Percentiles rank a stretch among this genome's conserved stretches.
Evolutionary conservation across 2,797 vertebrate species (phyloP).

Genomic region (Linurgus olivaceus): DNA sequence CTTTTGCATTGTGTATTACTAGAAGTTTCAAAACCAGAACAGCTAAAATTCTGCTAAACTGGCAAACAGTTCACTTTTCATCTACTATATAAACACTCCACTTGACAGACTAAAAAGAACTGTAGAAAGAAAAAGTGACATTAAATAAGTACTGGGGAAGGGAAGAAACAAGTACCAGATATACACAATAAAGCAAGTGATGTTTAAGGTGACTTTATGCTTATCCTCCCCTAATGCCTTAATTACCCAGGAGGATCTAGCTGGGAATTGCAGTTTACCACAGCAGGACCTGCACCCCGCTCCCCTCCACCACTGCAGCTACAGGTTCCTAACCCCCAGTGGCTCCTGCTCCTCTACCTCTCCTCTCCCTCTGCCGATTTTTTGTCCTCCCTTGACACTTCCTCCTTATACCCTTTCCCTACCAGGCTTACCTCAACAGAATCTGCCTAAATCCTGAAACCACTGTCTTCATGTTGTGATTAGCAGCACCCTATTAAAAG

Average conservation of each 20-base stretch:
- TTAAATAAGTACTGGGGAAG: not conserved
- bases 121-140: not conserved
- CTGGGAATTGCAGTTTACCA: not conserved
- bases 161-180: not conserved
- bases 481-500: not conserved
- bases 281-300: accelerated
- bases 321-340: not conserved
- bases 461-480: not conserved
- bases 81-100: not conserved
- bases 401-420: accelerated
- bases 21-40: not conserved
- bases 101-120: not conserved
- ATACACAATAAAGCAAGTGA: not conserved
- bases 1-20: not conserved
- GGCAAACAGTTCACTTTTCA: not conserved
- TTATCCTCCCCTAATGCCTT: not conserved
- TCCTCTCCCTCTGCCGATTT: not conserved
- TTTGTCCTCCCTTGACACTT: not conserved
- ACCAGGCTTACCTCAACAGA: not conserved
- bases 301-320: not conserved
- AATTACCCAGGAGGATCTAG: not conserved
- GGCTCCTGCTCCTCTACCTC: not conserved
- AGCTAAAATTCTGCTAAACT: slow-evolving; percentile 8
- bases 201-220: not conserved
- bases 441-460: not conserved